Evolutionary conservation across 2,113 vertebrate species (phyloP).

Genomic region (Axis porcinus): DNA sequence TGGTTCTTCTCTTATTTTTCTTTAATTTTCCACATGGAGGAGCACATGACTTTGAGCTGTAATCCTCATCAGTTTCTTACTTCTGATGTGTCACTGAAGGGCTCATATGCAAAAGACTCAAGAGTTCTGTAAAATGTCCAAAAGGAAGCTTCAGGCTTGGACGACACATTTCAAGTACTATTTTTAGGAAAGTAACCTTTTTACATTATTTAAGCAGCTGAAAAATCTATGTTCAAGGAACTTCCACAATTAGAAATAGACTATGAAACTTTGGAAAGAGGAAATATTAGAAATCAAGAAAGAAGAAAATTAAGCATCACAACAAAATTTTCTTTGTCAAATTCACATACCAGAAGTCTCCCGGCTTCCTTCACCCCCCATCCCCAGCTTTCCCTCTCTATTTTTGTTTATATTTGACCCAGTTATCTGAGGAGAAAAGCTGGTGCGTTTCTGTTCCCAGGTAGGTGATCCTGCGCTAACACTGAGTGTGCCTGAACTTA

Average conservation of each 20-base stretch:
- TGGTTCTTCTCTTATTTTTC: neutral
- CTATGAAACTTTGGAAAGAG: neutral
- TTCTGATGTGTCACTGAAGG: neutral
- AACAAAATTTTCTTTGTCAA: neutral
- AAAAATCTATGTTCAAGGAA: neutral
- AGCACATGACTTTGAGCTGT: neutral
- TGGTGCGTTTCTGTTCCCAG: neutral
- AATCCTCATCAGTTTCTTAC: neutral
- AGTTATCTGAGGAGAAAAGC: neutral
- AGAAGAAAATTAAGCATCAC: neutral
- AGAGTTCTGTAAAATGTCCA: constrained; percentile 20
- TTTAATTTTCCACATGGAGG: constrained; percentile 39
- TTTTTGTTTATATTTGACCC: neutral
- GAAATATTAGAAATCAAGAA: neutral
- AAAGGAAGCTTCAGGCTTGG: neutral
- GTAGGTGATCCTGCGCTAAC: neutral
- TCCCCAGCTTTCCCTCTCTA: neutral
- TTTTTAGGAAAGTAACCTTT: constrained; percentile 22
- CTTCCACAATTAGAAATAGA: neutral
- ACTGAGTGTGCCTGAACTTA: neutral
- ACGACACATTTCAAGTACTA: neutral
- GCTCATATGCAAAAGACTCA: neutral
- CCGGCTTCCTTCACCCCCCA: neutral
- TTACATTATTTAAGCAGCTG: neutral
- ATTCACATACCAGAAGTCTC: neutral